Conservation (phyloP, 1,140 invertebrate genomes). For the Cherax destructor region DNA sequence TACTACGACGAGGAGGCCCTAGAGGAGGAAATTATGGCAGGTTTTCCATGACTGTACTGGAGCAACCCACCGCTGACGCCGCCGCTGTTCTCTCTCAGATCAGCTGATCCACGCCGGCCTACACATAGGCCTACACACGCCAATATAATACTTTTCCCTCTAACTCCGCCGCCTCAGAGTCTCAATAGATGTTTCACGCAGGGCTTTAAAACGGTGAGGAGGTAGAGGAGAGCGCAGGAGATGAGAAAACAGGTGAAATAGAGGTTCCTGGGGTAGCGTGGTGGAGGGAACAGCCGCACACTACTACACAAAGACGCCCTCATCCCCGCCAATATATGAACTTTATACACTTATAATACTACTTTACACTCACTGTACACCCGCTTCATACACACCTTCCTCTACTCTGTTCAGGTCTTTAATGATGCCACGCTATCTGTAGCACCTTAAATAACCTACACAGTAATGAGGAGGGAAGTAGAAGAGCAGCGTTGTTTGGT, state of each 20-base stretch:
- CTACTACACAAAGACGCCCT: slow-evolving; percentile 50
- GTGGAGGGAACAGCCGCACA: slow-evolving; percentile 52
- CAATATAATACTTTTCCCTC: background rate
- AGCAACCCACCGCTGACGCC: slow-evolving; percentile 33
- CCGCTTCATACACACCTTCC: no score
- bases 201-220: background rate
- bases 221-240: background rate
- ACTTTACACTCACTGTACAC: background rate
- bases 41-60: slow-evolving; percentile 41
- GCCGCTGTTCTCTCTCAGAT: slow-evolving; percentile 58
- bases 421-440: no score
- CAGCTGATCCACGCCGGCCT: slow-evolving; percentile 56
- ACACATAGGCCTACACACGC: slow-evolving; percentile 7
- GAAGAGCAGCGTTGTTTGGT: background rate
- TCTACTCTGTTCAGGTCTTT: no score
- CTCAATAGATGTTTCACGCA: no score
- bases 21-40: slow-evolving; percentile 26
- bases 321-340: slow-evolving; percentile 54
- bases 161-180: no score
- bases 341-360: background rate
- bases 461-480: background rate
- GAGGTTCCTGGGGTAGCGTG: slow-evolving; percentile 36
- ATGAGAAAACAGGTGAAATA: background rate
- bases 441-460: no score
- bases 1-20: slow-evolving; percentile 1